Evolutionary conservation across 1,140 invertebrate species (phyloP), one percentile per base, ranked within the genome.

Genomic region (Bombus balteatus): DNA sequence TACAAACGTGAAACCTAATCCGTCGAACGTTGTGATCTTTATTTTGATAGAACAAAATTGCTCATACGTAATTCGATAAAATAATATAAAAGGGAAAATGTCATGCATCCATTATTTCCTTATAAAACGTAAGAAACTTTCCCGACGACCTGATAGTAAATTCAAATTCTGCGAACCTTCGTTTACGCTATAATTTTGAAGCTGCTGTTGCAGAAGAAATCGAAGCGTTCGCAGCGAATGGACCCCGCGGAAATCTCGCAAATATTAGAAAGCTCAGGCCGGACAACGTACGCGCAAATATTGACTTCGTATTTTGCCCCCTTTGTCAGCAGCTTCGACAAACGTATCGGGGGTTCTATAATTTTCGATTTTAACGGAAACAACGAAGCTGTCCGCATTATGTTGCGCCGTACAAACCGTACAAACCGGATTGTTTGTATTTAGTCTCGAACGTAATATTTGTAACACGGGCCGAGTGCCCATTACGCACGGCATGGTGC

Each of bases 391-490:
- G 25, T 41, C 57, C 53, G 39, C 81, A 22, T 59, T 59, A 72
- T 41, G 47, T 41, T 28, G 57, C 15, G 18, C 3, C 53, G 70
- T 75, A n/a, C 82, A n/a, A 72, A 71, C 87, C 74, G 25, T 47
- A n/a, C 77, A 39, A 72, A 71, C 87, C 68, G 25, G 47, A 88
- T 88, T 89, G 88, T 89, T 89, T 88, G 85, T 85, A 81, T 89
- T 89, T 89, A 89, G 88, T 89, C 88, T 89, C 87, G 88, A 70
- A 34, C 83, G 88, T 79, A 89, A 89, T 89, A 86, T 89, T 89
- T 82, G 77, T 73, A 43, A 66, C 87, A 39, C 39, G 66, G 47
- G 34, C 59, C 62, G 34, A 34, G 72, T 28, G 28, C 34, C 73
- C 72, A 74, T 83, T 75, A 82, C 74, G 72, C 73, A 78, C 37